Evolutionary conservation across 2,113 vertebrate species (phyloP).

Genomic region (Coregonus clupeaformis): DNA sequence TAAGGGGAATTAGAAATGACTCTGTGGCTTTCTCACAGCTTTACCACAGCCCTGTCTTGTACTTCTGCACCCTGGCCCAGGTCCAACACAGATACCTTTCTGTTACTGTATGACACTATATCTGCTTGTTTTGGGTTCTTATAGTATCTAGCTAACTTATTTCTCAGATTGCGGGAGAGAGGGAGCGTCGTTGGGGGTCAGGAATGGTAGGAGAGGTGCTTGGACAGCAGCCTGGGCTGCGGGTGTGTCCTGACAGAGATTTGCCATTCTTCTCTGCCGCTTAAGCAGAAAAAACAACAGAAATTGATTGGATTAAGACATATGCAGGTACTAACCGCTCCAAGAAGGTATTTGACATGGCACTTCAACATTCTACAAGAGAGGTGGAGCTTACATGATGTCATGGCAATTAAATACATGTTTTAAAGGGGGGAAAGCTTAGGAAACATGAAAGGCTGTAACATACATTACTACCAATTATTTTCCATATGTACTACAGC

Average conservation of each 20-base stretch:
- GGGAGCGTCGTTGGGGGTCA: conserved; percentile 9
- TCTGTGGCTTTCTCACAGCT: neutral
- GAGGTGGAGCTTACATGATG: conserved; percentile 23
- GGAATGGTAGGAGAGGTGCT: neutral
- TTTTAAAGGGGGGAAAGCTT: conserved; percentile 9
- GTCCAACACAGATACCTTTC: neutral
- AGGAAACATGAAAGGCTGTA: conserved; percentile 4
- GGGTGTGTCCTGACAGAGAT: conserved; percentile 56
- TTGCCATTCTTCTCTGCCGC: conserved; percentile 58
- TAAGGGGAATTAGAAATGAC: neutral
- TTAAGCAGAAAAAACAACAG: conserved; percentile 65
- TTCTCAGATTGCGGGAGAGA: neutral
- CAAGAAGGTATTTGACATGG: conserved; percentile 35
- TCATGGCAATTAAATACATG: conserved; percentile 36
- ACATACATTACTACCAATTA: neutral
- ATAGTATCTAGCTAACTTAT: neutral
- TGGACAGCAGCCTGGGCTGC: conserved; percentile 1
- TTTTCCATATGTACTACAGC: neutral
- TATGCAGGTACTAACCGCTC: conserved; percentile 55
- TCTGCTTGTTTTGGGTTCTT: neutral
- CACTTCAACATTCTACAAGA: conserved; percentile 26
- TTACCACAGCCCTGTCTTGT: neutral
- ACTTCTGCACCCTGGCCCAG: neutral
- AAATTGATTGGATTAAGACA: conserved; percentile 58
- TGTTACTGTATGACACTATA: neutral